These are phyloP conservation scores for Loriculus beryllinus DNA, from an alignment of 2,797 vertebrate species.

Conservation along the genomic window DNA sequence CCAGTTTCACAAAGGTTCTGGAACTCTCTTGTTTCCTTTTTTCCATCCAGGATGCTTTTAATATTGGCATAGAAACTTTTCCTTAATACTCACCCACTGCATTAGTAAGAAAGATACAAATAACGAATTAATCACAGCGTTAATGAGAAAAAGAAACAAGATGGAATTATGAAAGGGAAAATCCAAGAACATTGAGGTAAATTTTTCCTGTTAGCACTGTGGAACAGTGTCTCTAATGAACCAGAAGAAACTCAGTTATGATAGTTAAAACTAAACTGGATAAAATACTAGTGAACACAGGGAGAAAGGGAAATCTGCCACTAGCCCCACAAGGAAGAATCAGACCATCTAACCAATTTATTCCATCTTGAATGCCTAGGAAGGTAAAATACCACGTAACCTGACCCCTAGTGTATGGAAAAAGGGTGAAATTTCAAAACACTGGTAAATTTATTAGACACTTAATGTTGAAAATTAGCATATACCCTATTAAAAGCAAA, in stretches of 20 bases:
- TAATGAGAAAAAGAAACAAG: constrained; percentile 9
- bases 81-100: background rate
- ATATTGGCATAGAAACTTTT: background rate
- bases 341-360: constrained; percentile 1
- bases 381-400: background rate
- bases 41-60: background rate
- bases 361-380: constrained; percentile 14
- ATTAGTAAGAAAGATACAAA: background rate
- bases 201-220: constrained; percentile 29
- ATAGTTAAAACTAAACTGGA: constrained; percentile 13
- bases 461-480: background rate
- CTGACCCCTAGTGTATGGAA: background rate
- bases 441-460: background rate
- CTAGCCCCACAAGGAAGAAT: background rate
- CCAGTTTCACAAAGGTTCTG: background rate
- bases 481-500: background rate
- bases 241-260: background rate
- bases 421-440: background rate
- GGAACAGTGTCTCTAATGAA: background rate
- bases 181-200: background rate
- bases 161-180: constrained; percentile 26
- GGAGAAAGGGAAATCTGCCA: constrained; percentile 14
- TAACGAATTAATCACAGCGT: background rate
- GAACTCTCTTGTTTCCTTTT: background rate
- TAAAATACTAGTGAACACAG: constrained; percentile 29